phyloP scores from a whole-genome alignment of 2,113 vertebrate genomes.

The Pyxicephalus adspersus region DNA sequence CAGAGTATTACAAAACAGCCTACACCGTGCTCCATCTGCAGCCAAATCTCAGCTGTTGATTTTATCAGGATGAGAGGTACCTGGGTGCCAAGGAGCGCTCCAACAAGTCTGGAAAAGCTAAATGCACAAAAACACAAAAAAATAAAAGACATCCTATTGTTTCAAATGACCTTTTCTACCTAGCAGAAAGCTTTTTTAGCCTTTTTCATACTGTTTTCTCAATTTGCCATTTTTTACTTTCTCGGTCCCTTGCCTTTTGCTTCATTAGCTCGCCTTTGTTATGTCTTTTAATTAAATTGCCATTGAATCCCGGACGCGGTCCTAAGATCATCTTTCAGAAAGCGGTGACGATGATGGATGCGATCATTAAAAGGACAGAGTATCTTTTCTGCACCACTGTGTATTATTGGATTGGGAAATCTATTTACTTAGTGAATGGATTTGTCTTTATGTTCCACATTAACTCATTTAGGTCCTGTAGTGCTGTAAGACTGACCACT shows the following conservation, averaged over 20 bases:
- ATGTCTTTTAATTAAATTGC: slow-evolving; percentile 44
- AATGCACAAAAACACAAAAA: slow-evolving; percentile 31
- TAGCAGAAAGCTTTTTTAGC: slow-evolving; percentile 11
- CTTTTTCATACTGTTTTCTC: background rate
- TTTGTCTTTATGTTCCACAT: slow-evolving; percentile 32
- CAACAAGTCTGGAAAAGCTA: background rate
- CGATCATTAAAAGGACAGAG: slow-evolving; percentile 53
- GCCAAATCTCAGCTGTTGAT: slow-evolving; percentile 19
- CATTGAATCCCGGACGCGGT: slow-evolving; percentile 32
- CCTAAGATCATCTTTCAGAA: slow-evolving; percentile 49
- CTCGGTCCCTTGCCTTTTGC: slow-evolving; percentile 19
- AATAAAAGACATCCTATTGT: background rate
- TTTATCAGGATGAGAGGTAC: slow-evolving; percentile 21
- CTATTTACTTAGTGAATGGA: slow-evolving; percentile 49
- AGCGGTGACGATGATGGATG: slow-evolving; percentile 53
- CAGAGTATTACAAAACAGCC: slow-evolving; percentile 32
- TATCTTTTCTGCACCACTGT: slow-evolving; percentile 55
- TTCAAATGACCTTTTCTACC: slow-evolving; percentile 37
- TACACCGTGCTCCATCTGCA: background rate
- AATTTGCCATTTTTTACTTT: slow-evolving; percentile 24
- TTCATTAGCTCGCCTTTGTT: slow-evolving; percentile 48
- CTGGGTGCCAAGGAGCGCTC: background rate
- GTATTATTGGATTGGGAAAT: slow-evolving; percentile 56
- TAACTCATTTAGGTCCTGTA: slow-evolving; percentile 22
- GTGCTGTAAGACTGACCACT: background rate